Conservation (phyloP, 37 sponge, comb jelly and placozoan genomes). For the Mnemiopsis leidyi region DNA sequence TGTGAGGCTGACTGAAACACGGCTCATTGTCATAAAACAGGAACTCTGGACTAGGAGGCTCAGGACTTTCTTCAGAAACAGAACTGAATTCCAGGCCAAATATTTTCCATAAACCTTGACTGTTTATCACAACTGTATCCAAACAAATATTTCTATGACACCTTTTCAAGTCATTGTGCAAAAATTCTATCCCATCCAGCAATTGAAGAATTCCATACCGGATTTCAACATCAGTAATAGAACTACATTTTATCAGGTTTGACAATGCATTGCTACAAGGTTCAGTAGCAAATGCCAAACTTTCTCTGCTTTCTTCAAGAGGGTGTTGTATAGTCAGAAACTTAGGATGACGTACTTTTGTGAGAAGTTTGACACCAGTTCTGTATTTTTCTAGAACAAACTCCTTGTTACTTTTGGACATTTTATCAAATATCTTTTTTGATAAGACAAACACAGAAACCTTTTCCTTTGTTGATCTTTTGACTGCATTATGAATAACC, state of each 20-base stretch:
- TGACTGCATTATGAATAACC: constrained; percentile 55
- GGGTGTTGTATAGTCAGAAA: constrained; percentile 51
- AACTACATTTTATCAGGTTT: not conserved
- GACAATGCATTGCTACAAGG: not conserved
- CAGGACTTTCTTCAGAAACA: constrained; percentile 58
- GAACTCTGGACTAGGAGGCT: constrained; percentile 57
- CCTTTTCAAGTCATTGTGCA: constrained; percentile 37
- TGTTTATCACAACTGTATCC: not conserved
- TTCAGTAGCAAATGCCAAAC: constrained; percentile 62
- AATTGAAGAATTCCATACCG: constrained; percentile 29
- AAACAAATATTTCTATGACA: constrained; percentile 41
- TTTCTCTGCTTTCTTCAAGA: constrained; percentile 55
- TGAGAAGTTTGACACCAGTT: constrained; percentile 40
- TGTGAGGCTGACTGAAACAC: constrained; percentile 18
- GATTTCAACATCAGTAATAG: constrained; percentile 42
- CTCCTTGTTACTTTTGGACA: not conserved
- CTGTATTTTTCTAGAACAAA: constrained; percentile 1
- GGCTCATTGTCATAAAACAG: constrained; percentile 20
- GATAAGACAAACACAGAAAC: constrained; percentile 55
- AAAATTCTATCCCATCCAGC: constrained; percentile 32
- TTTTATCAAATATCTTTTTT: constrained; percentile 65
- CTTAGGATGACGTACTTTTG: constrained; percentile 39
- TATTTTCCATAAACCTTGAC: constrained; percentile 44
- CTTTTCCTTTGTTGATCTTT: constrained; percentile 43
- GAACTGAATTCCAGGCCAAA: constrained; percentile 52